These are phyloP conservation scores for Plutella xylostella DNA, from an alignment of 2,888 invertebrate species.

Conservation along the genomic window DNA sequence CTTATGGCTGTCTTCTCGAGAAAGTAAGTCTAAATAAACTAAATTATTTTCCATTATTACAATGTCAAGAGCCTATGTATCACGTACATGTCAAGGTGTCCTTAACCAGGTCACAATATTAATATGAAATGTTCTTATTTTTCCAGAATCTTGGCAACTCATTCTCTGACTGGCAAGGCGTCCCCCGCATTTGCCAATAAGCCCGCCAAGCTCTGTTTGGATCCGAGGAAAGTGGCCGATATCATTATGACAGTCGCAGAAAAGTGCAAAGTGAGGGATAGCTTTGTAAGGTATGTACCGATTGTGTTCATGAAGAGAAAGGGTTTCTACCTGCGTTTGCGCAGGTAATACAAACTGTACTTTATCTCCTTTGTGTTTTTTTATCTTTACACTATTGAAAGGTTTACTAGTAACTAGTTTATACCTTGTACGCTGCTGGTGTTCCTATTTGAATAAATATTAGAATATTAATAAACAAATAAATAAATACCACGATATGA, in stretches of 20 bases:
- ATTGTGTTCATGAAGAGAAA: too few relatives aligned
- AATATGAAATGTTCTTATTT: neutral
- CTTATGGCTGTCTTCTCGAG: conserved; percentile 23
- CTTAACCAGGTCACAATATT: too few relatives aligned
- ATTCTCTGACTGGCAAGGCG: conserved; percentile 51
- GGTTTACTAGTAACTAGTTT: neutral
- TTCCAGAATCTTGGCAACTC: conserved; percentile 40
- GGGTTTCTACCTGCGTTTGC: neutral
- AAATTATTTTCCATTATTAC: too few relatives aligned
- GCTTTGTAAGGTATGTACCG: conserved; percentile 32
- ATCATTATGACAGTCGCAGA: conserved; percentile 41
- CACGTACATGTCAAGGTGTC: too few relatives aligned
- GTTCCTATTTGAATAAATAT: too few relatives aligned
- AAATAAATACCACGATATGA: too few relatives aligned
- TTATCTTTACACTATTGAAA: neutral
- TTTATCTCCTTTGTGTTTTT: neutral
- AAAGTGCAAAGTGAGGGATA: conserved; percentile 31
- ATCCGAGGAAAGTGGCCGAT: conserved; percentile 41
- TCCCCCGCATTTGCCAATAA: conserved; percentile 35
- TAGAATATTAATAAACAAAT: too few relatives aligned
- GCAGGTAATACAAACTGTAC: neutral
- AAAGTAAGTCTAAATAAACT: too few relatives aligned
- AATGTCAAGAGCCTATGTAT: too few relatives aligned
- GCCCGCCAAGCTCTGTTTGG: conserved; percentile 24
- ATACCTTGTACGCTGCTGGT: too few relatives aligned